Conservation (phyloP, 1,140 invertebrate genomes). For the Drosophila melanogaster region DNA sequence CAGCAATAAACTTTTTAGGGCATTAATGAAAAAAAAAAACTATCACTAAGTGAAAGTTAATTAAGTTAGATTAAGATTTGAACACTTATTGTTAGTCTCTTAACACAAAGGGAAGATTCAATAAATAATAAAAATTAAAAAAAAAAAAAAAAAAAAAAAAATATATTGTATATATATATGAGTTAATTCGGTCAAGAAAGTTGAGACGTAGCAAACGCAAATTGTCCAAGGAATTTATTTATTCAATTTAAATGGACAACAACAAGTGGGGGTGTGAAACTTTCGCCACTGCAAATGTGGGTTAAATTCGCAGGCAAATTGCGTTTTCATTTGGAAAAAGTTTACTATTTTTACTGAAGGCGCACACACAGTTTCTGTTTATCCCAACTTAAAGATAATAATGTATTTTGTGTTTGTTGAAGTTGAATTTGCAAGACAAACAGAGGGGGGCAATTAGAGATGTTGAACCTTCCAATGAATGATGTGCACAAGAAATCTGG, state of each 20-base stretch:
- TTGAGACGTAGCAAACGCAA: slow-evolving; percentile 3
- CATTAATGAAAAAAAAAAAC: too few species aligned
- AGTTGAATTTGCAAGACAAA: too few species aligned
- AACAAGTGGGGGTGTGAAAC: slow-evolving; percentile 11
- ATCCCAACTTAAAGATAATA: background rate
- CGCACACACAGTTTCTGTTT: background rate
- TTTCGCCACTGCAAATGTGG: background rate
- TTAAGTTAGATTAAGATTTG: too few species aligned
- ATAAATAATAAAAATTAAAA: too few species aligned
- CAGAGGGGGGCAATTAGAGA: background rate
- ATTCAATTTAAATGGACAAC: slow-evolving; percentile 24
- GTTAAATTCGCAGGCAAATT: slow-evolving; percentile 5
- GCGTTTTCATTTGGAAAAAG: background rate
- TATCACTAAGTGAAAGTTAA: too few species aligned
- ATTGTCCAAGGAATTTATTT: slow-evolving; percentile 21
- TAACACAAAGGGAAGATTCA: too few species aligned
- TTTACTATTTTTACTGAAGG: slow-evolving; percentile 10
- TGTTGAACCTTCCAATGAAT: background rate
- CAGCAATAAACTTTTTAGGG: too few species aligned
- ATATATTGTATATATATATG: background rate
- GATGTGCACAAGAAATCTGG: too few species aligned
- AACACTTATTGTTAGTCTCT: too few species aligned
- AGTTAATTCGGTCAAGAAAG: slow-evolving; percentile 11
- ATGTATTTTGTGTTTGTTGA: too few species aligned
- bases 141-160: too few species aligned